A percentile compares a stretch with the other conserved stretches of the same genome.
These are phyloP conservation scores for Grantiella picta DNA, from an alignment of 2,113 vertebrate species.

Conservation along the genomic window DNA sequence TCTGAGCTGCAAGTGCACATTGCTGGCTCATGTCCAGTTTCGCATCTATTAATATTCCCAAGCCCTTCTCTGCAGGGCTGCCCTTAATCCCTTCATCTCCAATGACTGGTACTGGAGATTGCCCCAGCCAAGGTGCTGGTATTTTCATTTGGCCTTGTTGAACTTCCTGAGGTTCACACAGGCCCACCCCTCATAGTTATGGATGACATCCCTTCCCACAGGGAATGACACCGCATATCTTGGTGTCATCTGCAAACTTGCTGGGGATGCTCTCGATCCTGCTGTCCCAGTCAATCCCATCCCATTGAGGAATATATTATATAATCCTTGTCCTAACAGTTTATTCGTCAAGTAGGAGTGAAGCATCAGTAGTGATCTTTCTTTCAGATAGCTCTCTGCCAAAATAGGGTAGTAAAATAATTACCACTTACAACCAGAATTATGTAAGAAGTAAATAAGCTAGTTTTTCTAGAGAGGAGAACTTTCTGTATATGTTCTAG, in stretches of 20 bases:
- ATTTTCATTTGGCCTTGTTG: neutral
- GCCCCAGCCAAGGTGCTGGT: accelerated
- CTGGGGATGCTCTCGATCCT: accelerated
- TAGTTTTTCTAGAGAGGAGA: neutral
- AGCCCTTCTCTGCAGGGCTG: neutral
- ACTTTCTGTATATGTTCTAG: neutral
- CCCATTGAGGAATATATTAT: neutral
- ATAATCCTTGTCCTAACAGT: neutral
- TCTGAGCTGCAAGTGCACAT: neutral
- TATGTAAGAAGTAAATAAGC: neutral
- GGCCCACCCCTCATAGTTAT: neutral
- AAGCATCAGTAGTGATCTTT: neutral
- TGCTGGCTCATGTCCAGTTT: neutral
- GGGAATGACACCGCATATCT: accelerated
- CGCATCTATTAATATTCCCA: neutral
- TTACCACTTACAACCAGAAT: neutral
- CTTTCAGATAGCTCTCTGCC: neutral
- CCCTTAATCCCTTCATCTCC: neutral
- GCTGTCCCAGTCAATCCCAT: neutral
- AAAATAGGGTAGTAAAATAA: neutral
- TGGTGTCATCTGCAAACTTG: neutral
- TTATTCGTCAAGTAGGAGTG: neutral
- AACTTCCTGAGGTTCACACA: neutral
- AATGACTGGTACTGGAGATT: neutral
- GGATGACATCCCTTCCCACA: neutral